phyloP scores from a whole-genome alignment of 2,888 invertebrate genomes.

The Eupeodes luniger region DNA sequence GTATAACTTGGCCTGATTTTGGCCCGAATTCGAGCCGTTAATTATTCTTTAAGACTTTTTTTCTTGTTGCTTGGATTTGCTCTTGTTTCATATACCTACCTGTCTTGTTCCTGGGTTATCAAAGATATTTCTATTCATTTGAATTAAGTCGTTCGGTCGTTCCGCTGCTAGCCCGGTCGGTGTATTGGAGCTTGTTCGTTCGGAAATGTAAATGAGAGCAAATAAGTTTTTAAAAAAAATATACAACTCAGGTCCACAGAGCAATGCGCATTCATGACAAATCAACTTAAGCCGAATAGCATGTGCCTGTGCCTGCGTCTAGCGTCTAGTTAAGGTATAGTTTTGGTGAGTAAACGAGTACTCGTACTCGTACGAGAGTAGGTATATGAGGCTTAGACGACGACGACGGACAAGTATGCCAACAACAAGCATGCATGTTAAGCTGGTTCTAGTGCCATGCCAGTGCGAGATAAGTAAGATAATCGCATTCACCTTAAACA shows the following conservation, averaged over 20 bases:
- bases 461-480: slow-evolving; percentile 63
- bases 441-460: slow-evolving; percentile 50
- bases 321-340: neutral
- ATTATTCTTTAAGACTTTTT: slow-evolving; percentile 50
- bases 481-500: slow-evolving; percentile 69
- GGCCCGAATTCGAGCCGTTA: slow-evolving; percentile 48
- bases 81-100: slow-evolving; percentile 2
- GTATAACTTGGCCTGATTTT: slow-evolving; percentile 12
- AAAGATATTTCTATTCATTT: slow-evolving; percentile 69
- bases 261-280: slow-evolving; percentile 61
- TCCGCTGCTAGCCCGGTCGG: neutral
- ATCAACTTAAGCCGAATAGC: slow-evolving; percentile 56
- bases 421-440: slow-evolving; percentile 66
- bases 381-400: no score
- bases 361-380: no score
- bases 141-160: slow-evolving; percentile 65
- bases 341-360: no score
- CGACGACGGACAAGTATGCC: slow-evolving; percentile 49
- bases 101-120: slow-evolving; percentile 48
- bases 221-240: neutral
- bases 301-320: neutral
- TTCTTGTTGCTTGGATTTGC: neutral
- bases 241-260: slow-evolving; percentile 33
- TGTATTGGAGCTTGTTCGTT: slow-evolving; percentile 20
- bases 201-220: slow-evolving; percentile 65